phyloP scores from a whole-genome alignment of 1,140 invertebrate genomes.

The Glomeris maerens region DNA sequence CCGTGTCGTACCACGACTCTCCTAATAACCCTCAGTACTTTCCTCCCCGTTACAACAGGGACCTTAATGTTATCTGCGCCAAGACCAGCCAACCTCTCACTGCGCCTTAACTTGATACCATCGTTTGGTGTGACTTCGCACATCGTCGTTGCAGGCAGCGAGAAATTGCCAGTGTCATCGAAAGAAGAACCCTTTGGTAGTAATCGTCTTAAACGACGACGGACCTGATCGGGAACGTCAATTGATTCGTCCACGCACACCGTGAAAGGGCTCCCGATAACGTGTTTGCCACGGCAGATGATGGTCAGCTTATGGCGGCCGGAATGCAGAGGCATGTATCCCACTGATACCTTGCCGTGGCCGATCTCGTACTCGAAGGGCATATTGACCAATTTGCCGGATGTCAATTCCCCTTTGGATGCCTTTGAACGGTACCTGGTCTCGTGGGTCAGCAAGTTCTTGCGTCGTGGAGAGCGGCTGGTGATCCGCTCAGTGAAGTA shows the following conservation, averaged over 20 bases:
- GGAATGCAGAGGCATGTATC: not conserved
- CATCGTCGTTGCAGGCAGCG: too few species aligned
- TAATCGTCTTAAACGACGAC: too few species aligned
- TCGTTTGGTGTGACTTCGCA: too few species aligned
- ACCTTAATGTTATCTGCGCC: too few species aligned
- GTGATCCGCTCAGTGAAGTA: conserved; percentile 23
- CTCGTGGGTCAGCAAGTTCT: not conserved
- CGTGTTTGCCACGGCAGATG: conserved; percentile 3
- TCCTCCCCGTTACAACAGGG: too few species aligned
- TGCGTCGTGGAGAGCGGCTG: conserved; percentile 15
- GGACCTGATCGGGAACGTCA: too few species aligned
- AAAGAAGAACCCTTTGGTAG: too few species aligned
- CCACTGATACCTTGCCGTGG: not conserved
- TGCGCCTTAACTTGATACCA: too few species aligned
- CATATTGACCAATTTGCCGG: not conserved
- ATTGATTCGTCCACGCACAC: conserved; percentile 8
- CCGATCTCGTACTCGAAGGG: conserved; percentile 10
- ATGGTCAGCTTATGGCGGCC: conserved; percentile 3
- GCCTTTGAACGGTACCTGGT: not conserved
- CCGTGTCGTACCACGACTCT: too few species aligned
- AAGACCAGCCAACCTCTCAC: too few species aligned
- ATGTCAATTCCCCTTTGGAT: not conserved
- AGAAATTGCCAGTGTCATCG: too few species aligned
- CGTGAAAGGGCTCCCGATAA: conserved; percentile 3
- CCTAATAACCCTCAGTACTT: too few species aligned